Evolutionary conservation across 2,797 vertebrate species (phyloP).

Genomic region (Rousettus madagascariensis): DNA sequence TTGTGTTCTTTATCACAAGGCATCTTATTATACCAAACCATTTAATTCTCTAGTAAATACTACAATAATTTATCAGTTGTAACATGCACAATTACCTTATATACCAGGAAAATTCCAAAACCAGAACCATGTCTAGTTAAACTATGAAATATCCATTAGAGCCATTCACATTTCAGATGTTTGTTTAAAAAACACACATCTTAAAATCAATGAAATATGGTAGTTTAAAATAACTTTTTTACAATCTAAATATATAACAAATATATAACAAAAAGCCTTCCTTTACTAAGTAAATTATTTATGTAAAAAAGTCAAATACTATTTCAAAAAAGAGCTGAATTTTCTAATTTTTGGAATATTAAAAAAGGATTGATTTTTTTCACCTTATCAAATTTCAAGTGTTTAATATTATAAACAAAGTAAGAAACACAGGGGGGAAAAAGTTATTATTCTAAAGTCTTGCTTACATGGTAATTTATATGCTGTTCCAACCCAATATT

Average conservation of each 20-base stretch:
- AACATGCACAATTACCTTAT: background rate
- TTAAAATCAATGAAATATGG: background rate
- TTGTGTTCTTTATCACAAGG: background rate
- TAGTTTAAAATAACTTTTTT: slow-evolving; percentile 5
- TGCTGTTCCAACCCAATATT: background rate
- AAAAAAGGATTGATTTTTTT: background rate
- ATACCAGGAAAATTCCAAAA: background rate
- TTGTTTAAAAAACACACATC: background rate
- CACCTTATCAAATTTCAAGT: background rate
- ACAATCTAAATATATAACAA: background rate
- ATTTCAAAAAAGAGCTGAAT: background rate
- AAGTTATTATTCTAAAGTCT: background rate
- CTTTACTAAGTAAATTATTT: background rate
- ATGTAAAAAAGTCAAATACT: background rate
- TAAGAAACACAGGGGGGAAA: background rate
- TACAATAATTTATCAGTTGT: background rate
- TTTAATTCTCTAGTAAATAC: background rate
- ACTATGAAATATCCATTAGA: background rate
- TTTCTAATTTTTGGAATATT: background rate
- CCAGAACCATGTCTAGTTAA: background rate
- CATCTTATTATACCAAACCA: background rate
- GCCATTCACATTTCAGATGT: background rate
- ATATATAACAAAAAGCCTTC: background rate
- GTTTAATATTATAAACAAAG: background rate
- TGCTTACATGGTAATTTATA: background rate